Base-by-base conservation (phyloP, 2,113 vertebrate species). In the Apistogramma diplotaenia region DNA sequence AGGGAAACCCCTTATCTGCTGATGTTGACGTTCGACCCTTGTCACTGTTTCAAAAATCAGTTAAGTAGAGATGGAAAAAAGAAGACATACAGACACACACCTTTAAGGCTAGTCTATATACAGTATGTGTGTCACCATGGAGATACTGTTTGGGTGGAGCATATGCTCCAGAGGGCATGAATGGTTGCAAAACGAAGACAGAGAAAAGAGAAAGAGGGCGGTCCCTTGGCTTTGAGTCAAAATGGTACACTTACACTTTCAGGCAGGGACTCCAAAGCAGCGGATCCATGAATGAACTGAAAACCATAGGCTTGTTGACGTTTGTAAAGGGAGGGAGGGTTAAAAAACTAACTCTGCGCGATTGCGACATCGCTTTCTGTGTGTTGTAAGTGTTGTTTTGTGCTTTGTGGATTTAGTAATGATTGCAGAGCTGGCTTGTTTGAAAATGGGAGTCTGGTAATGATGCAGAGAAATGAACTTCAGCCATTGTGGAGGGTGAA, bases 1-100 rank as follows among this genome's bases (percentile, higher is more conserved):
- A 95, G 93, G 95, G 94, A 94, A 96, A 83, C 81, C 93, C 93
- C 94, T 79, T 93, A 90, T 92, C 91, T 92, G 89, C 87, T 92
- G 91, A 91, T 87, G 91, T 85, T 76, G 73, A 82, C 85, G 83
- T 84, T 92, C 85, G 85, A 93, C 75, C 71, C 92, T 85, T 90
- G 89, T 90, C 84, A 89, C 51, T 58, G 87, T 90, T 35, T 87
- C 89, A 92, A 93, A 93, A 92, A 81, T 82, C 59, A 25, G 51
- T 43, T 46, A 85, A 88, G 79, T 84, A 82, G 61, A 90, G 62
- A 75, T 3, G 13, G n/a, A 71, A 72, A 81, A 65, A 82, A 79
- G 16, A 61, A 60, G 35, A 83, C 40, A 76, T 59, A 51, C 29
- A 72, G 31, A 77, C 49, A 4, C 91, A 91, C 81, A 91, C 86